These are phyloP conservation scores for Molorchus minor DNA, from an alignment of 2,888 invertebrate genomes.

Conservation along the genomic window DNA sequence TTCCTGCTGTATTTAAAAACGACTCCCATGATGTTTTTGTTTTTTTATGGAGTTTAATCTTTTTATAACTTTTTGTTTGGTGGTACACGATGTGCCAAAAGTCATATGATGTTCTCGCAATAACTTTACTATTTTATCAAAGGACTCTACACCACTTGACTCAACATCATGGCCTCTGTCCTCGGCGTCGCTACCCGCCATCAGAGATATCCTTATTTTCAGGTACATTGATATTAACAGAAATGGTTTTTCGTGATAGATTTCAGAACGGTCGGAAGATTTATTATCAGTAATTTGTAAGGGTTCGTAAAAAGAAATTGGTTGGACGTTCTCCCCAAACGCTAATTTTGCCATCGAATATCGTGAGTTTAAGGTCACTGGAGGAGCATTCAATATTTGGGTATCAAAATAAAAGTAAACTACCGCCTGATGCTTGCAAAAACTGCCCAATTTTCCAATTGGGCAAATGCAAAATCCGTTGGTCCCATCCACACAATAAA, in stretches of 20 bases:
- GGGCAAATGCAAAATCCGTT: background rate
- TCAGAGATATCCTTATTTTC: background rate
- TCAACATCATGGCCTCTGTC: background rate
- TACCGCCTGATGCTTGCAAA: constrained; percentile 6
- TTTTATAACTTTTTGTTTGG: background rate
- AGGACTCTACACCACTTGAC: background rate
- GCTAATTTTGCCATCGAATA: constrained; percentile 6
- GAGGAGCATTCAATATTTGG: constrained; percentile 2
- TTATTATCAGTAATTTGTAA: background rate
- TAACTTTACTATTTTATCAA: background rate
- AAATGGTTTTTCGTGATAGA: background rate
- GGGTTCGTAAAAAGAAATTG: background rate
- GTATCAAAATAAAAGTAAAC: background rate
- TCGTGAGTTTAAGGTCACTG: constrained; percentile 2
- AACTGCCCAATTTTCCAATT: background rate
- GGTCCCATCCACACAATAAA: background rate
- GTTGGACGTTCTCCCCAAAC: constrained; percentile 4
- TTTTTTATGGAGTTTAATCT: background rate
- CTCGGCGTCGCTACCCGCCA: background rate
- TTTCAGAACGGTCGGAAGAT: background rate
- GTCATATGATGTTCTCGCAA: background rate
- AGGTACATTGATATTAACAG: background rate
- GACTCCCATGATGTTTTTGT: no score
- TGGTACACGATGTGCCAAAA: background rate
- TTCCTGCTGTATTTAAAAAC: no score